Evolutionary conservation across 2,113 vertebrate genomes (phyloP), one percentile per base, ranked within the genome.

Genomic region (Setophaga kirtlandii): DNA sequence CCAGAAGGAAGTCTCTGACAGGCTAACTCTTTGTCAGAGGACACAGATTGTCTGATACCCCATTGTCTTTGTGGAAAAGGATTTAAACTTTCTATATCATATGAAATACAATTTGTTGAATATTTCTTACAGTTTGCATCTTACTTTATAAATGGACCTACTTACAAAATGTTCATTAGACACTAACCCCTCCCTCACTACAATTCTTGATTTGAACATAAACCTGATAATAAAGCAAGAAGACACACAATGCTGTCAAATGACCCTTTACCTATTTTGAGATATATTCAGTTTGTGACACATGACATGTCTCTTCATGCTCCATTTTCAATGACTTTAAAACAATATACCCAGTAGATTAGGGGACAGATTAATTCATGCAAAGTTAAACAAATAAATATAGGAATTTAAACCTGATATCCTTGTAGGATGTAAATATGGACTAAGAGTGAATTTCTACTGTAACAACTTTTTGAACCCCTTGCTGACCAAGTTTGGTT

Each of bases 321-420:
- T 12, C 12, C 30, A 33, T 71, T 65, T 71, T 74, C 39, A 78
- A 0, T 82, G 3, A 39, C 27, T 84, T 75, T 30, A 44, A n/a
- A 63, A n/a, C 25, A 47, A 37, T 27, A 67, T 19, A 46, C 16
- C 12, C 15, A 15, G 23, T 33, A 15, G 35, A 47, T n/a, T 75
- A 63, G 74, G 27, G 24, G 21, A 39, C 19, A 74, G 35, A 60
- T 78, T 39, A 0, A 0, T 65, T 77, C 5, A 59, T 20, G 35
- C 6, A 63, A 27, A 70, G 64, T 52, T 33, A 53, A 60, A 60
- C 30, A 16, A 60, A 35, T 59, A 89, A 78, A 27, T 16, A 31
- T 1, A 71, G 35, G 12, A 21, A 64, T 69, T 92, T 88, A 73
- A 50, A n/a, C 35, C 4, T 75, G 5, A 8, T 63, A 46, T 77